Base-by-base conservation (phyloP, 2,888 invertebrate species). In the Himalopsyche kuldschensis region DNA sequence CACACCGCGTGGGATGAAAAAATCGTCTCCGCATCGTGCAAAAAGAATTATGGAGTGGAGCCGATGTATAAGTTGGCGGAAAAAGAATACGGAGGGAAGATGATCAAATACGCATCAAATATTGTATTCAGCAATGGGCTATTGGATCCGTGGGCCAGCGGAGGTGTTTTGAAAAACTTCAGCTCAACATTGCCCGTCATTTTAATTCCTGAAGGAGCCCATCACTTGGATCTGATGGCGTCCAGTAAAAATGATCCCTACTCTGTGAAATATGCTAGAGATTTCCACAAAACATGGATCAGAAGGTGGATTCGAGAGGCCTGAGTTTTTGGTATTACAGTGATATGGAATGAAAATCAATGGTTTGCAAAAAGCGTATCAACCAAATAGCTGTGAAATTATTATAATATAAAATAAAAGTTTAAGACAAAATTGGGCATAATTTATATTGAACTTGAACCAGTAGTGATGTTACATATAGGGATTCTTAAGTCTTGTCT, bases 91-190 rank as follows among this genome's bases (percentile, higher is more conserved):
- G 98, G 98, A 5, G 98, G 97, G 0, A 93, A 93, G 86, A 91
- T 95, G 87, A 78, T 83, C 31, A 91, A 92, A 84, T 90, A 92
- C 0, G 93, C 93, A 0, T 93, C 94, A 0, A 96, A 96, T 87
- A 95, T 96, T 63, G 93, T 96, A 8, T 96, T 95, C 89, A 97
- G 97, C 87, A 97, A 97, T 89, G 97, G 97, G 0, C 90, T 97
- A 1, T 88, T 96, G 86, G 97, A 97, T 90, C 97, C 97, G 0
- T 97, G 97, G 97, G 94, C 95, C 81, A 94, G 95, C 85, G 97
- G 97, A 88, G 97, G 97, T 27, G 94, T 97, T 75, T 89, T 96
- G 41, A 92, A 92, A 87, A 94, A 94, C 85, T 89, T 95, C 27
- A 95, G 95, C 83, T 90, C 92, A 5, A 91, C 94, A 0, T 92